Evolutionary conservation across 2,888 invertebrate species (phyloP).

Genomic region (Argyra leucocephala): DNA sequence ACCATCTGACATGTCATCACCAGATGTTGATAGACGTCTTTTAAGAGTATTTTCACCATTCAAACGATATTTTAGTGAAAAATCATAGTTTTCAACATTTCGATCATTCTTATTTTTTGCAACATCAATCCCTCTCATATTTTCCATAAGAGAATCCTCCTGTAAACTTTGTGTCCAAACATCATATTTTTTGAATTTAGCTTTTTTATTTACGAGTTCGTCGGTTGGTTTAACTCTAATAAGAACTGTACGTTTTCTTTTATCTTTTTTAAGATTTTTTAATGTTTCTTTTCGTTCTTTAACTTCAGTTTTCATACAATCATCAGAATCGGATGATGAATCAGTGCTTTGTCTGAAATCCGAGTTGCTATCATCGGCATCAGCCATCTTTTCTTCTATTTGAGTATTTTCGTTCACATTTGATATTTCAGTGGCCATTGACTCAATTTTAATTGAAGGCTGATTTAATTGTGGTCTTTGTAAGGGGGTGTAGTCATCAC

Average conservation of each 20-base stretch:
- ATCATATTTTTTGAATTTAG: slow-evolving; percentile 58
- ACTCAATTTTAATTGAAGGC: slow-evolving; percentile 20
- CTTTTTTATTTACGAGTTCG: slow-evolving; percentile 25
- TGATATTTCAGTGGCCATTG: slow-evolving; percentile 15
- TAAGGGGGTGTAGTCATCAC: slow-evolving; percentile 40
- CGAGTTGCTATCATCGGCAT: slow-evolving; percentile 30
- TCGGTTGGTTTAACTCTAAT: slow-evolving; percentile 30
- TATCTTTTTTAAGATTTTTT: slow-evolving; percentile 30
- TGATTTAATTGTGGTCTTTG: slow-evolving; percentile 31
- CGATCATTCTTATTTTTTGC: slow-evolving; percentile 54
- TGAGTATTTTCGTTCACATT: slow-evolving; percentile 11
- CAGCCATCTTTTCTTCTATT: slow-evolving; percentile 23
- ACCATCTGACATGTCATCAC: slow-evolving; percentile 33
- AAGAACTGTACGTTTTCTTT: slow-evolving; percentile 34
- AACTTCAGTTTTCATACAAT: slow-evolving; percentile 30
- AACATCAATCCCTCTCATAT: slow-evolving; percentile 69
- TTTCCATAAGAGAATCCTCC: slow-evolving; percentile 70
- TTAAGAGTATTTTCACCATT: slow-evolving; percentile 45
- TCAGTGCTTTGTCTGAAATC: slow-evolving; percentile 31
- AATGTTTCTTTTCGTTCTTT: slow-evolving; percentile 19
- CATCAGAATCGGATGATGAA: slow-evolving; percentile 36
- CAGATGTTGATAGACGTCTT: slow-evolving; percentile 35
- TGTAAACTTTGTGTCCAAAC: slow-evolving; percentile 66
- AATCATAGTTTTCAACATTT: slow-evolving; percentile 68
- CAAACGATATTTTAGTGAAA: slow-evolving; percentile 54